Percentiles rank a stretch among this genome's conserved stretches.
Evolutionary conservation across 2,113 vertebrate species (phyloP).

Genomic region (Andinoacara biseriatus): DNA sequence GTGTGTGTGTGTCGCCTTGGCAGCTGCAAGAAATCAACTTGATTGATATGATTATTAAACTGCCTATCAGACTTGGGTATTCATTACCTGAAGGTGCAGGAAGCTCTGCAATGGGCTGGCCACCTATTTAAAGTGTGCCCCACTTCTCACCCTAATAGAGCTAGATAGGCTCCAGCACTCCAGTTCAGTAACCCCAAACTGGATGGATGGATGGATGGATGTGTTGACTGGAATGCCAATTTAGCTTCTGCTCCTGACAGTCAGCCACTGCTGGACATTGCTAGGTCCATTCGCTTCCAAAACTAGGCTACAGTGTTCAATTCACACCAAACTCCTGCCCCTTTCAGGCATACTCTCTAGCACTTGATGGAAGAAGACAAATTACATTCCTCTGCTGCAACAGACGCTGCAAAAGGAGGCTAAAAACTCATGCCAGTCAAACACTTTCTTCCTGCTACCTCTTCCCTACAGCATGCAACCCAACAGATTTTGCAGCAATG

Average conservation of each 20-base stretch:
- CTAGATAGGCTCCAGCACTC: no score
- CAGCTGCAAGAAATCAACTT: background rate
- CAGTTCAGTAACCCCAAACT: no score
- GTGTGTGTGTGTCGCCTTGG: no score
- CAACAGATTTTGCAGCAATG: background rate
- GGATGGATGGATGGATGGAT: background rate
- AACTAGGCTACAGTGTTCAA: background rate
- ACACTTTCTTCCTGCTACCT: no score
- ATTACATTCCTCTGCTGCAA: background rate
- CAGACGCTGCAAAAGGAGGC: background rate
- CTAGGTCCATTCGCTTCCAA: background rate
- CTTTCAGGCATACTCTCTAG: background rate
- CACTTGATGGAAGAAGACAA: background rate
- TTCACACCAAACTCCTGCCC: background rate
- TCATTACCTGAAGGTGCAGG: background rate
- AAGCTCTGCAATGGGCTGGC: background rate
- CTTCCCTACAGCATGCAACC: background rate
- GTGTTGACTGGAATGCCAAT: no score
- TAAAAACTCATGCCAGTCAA: background rate
- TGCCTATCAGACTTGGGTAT: background rate
- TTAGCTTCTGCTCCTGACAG: background rate
- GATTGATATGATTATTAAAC: background rate
- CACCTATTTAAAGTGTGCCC: background rate
- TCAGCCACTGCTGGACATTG: background rate
- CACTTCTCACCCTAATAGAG: rapidly evolving